Evolutionary conservation across 2,888 invertebrate genomes (phyloP), one percentile per base, ranked within the genome.

Genomic region (Hirtodrosophila duncani): DNA sequence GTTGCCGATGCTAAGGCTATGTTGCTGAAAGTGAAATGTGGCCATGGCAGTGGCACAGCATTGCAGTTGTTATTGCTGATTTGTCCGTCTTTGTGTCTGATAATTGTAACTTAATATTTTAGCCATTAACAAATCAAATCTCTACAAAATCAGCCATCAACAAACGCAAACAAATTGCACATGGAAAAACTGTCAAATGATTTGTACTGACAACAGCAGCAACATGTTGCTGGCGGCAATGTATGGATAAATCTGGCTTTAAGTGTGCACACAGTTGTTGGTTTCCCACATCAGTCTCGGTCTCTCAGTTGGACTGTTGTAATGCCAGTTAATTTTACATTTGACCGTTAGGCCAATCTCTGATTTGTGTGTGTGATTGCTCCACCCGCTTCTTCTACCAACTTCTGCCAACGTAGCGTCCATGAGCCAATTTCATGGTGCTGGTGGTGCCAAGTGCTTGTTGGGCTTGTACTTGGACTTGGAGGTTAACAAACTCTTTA

Each of bases 11-110:
- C 34, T n/a, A n/a, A n/a, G n/a, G n/a, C n/a, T n/a, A 27, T 43
- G 21, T 58, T 58, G 75, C 67, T 70, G 80, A 74, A 74, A 79
- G 72, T 74, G 72, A 74, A 74, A 79, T 74, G 72, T 70, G 80
- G 66, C 80, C 72, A 63, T 69, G 79, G 63, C 74, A 68, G 60
- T 80, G 74, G 72, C 50, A 59, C 26, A 31, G 60, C 52, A n/a
- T 44, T 18, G 39, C 39, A 30, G 45, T 42, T 37, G 38, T 24
- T 41, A 41, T 16, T 20, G 33, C n/a, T 39, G 36, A 24, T 33
- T 39, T 18, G 46, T 44, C 46, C 39, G 62, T 48, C 41, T 37
- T 44, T 45, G 44, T 51, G 45, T 23, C 49, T 41, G 75, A 71
- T 72, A 74, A 74, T 77, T 66, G 65, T 70, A 64, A 70, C 60